phyloP scores from a whole-genome alignment of 2,888 invertebrate species.

The Elegia similella region DNA sequence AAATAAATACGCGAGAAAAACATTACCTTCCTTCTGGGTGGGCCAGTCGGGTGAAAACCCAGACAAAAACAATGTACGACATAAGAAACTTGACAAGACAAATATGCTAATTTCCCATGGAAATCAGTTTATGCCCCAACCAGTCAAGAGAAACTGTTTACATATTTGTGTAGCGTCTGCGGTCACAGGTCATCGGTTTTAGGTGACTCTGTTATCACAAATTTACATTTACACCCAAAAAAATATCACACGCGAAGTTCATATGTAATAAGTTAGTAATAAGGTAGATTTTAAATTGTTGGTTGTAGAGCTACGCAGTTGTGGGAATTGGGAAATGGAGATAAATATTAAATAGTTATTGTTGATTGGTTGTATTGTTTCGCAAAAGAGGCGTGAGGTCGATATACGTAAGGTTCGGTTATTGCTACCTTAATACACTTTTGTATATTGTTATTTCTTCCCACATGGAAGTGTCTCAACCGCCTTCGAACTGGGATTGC shows the following conservation, averaged over 20 bases:
- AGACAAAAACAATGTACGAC: constrained; percentile 8
- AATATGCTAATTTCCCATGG: constrained; percentile 18
- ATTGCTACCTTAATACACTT: neutral
- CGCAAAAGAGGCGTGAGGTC: neutral
- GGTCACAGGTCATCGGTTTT: constrained; percentile 15
- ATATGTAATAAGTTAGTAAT: neutral
- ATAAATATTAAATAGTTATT: constrained; percentile 7
- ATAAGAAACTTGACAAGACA: constrained; percentile 14
- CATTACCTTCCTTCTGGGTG: too few species aligned
- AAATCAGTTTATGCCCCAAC: constrained; percentile 16
- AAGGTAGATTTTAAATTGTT: neutral
- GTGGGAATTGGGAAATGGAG: constrained; percentile 6
- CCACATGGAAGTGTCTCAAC: too few species aligned
- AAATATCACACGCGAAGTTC: neutral
- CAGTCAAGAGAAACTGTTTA: constrained; percentile 12
- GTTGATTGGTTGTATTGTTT: constrained; percentile 13
- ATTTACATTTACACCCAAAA: constrained; percentile 11
- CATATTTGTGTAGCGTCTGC: constrained; percentile 11
- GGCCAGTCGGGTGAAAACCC: neutral
- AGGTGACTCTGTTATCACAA: constrained; percentile 17
- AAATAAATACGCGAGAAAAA: neutral
- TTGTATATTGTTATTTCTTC: too few species aligned
- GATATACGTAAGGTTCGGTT: neutral
- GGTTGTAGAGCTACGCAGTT: neutral
- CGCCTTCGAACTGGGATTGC: too few species aligned